Evolutionary conservation across 2,797 vertebrate species (phyloP).

Genomic region (Morelia viridis): DNA sequence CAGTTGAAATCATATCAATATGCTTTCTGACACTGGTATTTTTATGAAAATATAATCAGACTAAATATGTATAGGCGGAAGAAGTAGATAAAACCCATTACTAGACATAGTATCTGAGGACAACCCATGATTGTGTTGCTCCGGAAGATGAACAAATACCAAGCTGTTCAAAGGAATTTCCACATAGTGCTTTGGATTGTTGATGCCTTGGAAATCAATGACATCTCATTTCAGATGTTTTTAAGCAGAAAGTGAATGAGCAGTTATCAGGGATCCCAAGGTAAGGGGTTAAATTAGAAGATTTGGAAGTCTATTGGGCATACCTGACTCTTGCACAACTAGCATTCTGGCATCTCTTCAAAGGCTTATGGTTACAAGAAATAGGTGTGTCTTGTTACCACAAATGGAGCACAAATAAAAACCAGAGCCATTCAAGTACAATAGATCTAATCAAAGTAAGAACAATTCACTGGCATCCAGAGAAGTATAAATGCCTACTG

Average conservation of each 20-base stretch:
- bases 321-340: neutral
- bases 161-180: neutral
- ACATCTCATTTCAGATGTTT: neutral
- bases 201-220: neutral
- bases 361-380: neutral
- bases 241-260: neutral
- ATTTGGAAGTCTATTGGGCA: neutral
- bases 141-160: neutral
- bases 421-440: neutral
- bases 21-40: neutral
- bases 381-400: neutral
- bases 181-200: neutral
- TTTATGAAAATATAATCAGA: neutral
- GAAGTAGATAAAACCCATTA: neutral
- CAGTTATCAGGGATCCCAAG: neutral
- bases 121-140: neutral
- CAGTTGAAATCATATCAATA: neutral
- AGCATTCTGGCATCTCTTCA: neutral
- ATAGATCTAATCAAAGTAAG: neutral
- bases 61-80: neutral
- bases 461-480: too few relatives aligned
- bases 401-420: neutral
- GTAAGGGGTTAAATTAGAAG: neutral
- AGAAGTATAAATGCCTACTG: neutral
- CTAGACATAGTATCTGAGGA: neutral